These are phyloP conservation scores for Melinopterus prodromus DNA, from an alignment of 2,888 invertebrate genomes.

Conservation along the genomic window DNA sequence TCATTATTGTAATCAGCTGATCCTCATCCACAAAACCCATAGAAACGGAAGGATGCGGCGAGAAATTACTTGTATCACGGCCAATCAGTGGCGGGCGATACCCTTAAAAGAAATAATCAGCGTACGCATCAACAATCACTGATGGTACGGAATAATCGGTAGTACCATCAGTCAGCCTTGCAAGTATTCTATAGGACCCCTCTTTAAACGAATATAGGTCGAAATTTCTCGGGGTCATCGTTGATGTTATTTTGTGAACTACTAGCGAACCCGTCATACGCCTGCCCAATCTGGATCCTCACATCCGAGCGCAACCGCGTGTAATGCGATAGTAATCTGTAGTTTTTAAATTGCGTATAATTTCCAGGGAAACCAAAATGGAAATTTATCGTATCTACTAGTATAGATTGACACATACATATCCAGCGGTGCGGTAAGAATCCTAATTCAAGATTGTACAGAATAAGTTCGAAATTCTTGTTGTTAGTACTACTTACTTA, in stretches of 20 bases:
- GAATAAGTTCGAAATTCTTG: not conserved
- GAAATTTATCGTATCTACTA: too few relatives aligned
- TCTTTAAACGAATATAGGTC: not conserved
- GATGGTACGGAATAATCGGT: too few relatives aligned
- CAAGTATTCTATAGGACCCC: not conserved
- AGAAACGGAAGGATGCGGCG: too few relatives aligned
- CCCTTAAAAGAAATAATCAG: not conserved
- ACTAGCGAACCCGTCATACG: not conserved
- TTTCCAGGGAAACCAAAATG: not conserved
- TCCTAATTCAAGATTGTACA: not conserved
- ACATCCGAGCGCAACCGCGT: too few relatives aligned
- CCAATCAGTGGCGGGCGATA: too few relatives aligned
- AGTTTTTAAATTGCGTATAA: too few relatives aligned
- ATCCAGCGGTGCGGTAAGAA: constrained; percentile 8
- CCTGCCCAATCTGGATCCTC: too few relatives aligned
- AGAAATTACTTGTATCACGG: too few relatives aligned
- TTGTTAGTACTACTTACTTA: not conserved
- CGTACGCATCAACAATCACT: not conserved
- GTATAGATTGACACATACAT: too few relatives aligned
- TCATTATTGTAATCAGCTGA: too few relatives aligned
- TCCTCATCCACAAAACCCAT: too few relatives aligned
- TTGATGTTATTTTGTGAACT: not conserved
- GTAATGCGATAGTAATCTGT: too few relatives aligned
- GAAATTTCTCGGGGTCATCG: not conserved
- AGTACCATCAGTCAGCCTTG: not conserved